phyloP scores from a whole-genome alignment of 2,888 invertebrate species.

The Eurois occulta region DNA sequence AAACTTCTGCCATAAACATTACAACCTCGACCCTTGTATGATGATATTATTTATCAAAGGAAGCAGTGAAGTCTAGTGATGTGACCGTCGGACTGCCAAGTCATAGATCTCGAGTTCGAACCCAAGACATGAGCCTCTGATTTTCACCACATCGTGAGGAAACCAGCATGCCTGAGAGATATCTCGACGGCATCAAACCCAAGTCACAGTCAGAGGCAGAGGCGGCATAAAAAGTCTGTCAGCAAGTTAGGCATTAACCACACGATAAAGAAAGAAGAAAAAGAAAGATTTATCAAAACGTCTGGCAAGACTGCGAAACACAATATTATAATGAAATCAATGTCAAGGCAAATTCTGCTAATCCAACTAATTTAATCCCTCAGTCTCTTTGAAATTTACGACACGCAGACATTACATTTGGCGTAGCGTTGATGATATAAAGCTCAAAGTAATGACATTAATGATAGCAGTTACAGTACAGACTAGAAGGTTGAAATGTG shows the following conservation, averaged over 20 bases:
- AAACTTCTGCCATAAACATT: constrained; percentile 2
- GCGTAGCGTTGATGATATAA: constrained; percentile 34
- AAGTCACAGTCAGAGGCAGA: too few relatives aligned
- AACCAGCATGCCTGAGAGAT: too few relatives aligned
- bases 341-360: constrained; percentile 45
- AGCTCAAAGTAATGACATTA: constrained; percentile 25
- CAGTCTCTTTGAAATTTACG: constrained; percentile 46
- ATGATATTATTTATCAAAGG: not conserved
- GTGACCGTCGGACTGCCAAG: too few relatives aligned
- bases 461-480: not conserved
- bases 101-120: too few relatives aligned
- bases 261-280: too few relatives aligned
- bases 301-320: constrained; percentile 34
- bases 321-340: constrained; percentile 41
- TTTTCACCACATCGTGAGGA: too few relatives aligned
- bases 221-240: too few relatives aligned
- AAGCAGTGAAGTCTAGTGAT: too few relatives aligned
- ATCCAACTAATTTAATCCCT: constrained; percentile 18
- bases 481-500: not conserved
- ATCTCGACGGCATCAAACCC: too few relatives aligned
- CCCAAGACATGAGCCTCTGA: too few relatives aligned
- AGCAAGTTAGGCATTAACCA: too few relatives aligned
- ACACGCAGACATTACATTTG: constrained; percentile 24
- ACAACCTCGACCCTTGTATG: not conserved
- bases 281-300: not conserved